These are phyloP conservation scores for Leiothrix lutea DNA, from an alignment of 2,113 vertebrate species.

Conservation along the genomic window DNA sequence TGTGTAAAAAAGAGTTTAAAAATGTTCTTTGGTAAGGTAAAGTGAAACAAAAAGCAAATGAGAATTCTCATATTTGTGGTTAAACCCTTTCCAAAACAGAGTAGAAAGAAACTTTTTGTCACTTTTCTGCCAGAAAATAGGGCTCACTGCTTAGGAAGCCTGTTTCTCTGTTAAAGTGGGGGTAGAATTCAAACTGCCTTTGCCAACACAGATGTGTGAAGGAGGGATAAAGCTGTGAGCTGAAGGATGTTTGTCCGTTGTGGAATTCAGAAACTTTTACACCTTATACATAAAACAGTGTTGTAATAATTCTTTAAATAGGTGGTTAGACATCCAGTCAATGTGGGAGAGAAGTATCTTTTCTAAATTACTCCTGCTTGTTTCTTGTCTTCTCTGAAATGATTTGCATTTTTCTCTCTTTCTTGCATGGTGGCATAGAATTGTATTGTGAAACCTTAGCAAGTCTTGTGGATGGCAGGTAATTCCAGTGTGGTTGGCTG, in stretches of 20 bases:
- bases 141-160: not conserved
- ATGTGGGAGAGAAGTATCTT: not conserved
- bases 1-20: not conserved
- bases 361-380: not conserved
- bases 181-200: not conserved
- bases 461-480: not conserved
- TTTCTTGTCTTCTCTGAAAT: not conserved
- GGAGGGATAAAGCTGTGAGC: not conserved
- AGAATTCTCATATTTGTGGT: not conserved
- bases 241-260: not conserved
- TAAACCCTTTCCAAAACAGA: not conserved
- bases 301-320: not conserved
- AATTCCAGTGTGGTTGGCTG: not conserved
- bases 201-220: not conserved
- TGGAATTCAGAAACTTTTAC: not conserved
- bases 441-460: not conserved
- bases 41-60: not conserved
- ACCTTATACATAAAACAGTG: accelerated
- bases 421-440: not conserved
- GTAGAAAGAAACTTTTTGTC: not conserved
- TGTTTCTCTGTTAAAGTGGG: not conserved
- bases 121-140: not conserved
- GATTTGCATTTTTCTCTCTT: not conserved
- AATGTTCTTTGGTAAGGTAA: not conserved
- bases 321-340: not conserved